Conservation (phyloP, 2,797 vertebrate genomes). For the Takifugu ocellatus region DNA sequence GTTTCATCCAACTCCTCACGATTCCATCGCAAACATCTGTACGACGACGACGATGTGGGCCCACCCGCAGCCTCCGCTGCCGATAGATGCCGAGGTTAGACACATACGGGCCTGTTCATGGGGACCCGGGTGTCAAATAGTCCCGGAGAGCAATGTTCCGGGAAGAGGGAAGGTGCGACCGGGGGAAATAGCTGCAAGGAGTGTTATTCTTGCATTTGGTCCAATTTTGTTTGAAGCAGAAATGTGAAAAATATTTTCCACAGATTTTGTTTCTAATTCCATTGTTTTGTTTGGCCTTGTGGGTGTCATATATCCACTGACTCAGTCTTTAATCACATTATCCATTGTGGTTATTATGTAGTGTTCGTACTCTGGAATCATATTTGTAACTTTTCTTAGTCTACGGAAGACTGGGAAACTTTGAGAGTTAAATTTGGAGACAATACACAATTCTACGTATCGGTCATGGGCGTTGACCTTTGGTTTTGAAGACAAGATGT, state of each 20-base stretch:
- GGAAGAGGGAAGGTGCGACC: constrained; percentile 3
- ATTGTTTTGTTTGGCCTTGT: neutral
- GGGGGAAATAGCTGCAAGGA: constrained; percentile 10
- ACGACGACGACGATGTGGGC: constrained; percentile 15
- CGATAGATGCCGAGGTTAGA: constrained; percentile 54
- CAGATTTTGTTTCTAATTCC: neutral
- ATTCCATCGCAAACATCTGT: neutral
- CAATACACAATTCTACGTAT: too few species aligned
- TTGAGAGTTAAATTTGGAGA: too few species aligned
- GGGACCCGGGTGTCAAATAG: neutral
- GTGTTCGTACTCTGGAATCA: too few species aligned
- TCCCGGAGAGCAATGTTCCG: constrained; percentile 3
- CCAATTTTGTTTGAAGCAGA: neutral
- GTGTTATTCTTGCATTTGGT: neutral
- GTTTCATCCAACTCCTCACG: too few species aligned
- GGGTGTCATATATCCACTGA: too few species aligned
- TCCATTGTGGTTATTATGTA: too few species aligned
- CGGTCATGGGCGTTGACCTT: too few species aligned
- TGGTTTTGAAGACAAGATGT: too few species aligned
- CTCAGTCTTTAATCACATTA: too few species aligned
- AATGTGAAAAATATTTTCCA: constrained; percentile 4
- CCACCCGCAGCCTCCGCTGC: constrained; percentile 50
- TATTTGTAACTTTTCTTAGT: too few species aligned
- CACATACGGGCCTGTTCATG: constrained; percentile 39
- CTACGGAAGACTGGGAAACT: too few species aligned